Evolutionary conservation across 2,888 invertebrate species (phyloP).

Genomic region (Nasonovia ribisnigri): DNA sequence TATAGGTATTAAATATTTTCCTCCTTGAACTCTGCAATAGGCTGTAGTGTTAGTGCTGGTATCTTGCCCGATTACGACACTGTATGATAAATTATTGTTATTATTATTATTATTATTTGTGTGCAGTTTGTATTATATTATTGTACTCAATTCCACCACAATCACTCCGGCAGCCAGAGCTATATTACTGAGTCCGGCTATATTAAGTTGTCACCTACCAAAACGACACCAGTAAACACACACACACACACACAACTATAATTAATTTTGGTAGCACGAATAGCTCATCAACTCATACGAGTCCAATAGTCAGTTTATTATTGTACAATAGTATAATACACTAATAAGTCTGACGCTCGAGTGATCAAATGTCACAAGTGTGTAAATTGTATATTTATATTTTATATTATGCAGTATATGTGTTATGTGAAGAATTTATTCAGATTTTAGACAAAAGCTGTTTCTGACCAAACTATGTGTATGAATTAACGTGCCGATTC

Average conservation of each 20-base stretch:
- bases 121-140: not conserved
- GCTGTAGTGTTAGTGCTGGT: not conserved
- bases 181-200: no score
- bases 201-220: not conserved
- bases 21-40: not conserved
- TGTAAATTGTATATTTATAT: not conserved
- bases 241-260: not conserved
- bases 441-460: not conserved
- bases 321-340: no score
- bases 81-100: not conserved
- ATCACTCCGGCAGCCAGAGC: not conserved
- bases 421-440: not conserved
- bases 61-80: not conserved
- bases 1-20: not conserved
- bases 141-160: not conserved
- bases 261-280: not conserved
- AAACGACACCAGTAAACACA: no score
- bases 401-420: not conserved
- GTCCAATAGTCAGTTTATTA: not conserved
- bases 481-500: no score
- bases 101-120: not conserved
- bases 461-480: not conserved
- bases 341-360: not conserved
- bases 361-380: not conserved
- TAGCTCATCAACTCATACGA: not conserved